Base-by-base conservation (phyloP, 2,888 invertebrate species). In the Hipparchia semele region DNA sequence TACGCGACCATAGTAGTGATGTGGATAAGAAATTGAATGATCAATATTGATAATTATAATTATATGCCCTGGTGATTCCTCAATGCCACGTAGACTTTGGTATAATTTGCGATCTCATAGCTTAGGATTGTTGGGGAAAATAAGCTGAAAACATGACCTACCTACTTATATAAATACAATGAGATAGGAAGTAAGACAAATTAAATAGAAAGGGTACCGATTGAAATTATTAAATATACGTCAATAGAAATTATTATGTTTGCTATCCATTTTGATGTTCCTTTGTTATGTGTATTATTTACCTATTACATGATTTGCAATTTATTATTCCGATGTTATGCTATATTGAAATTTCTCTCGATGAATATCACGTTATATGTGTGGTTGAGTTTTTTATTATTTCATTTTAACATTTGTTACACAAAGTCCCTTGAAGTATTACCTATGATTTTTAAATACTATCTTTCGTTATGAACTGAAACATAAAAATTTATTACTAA, bases 401-500 rank as follows among this genome's bases (percentile, higher is more conserved):
- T 59, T 23, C 6, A 6, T 59, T 59, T 9, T 8, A 59, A 56
- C 13, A 56, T 45, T 6, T n/a, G 4, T 61, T 1, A n/a, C 5
- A 60, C 12, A 60, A 9, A 12, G 33, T 10, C 10, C 33, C 33
- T 39, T 6, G 39, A 23, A 49, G 8, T 46, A 4, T 62, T 46
- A 23, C 23, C 23, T 23, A 61, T 45, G 6, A 39, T 39, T 61
- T n/a, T 62, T 62, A 9, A 46, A 5, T 13, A 9, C 10, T 53
- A 65, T 53, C 23, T 65, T 65, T 39, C 53, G 33, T 53, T 53
- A 65, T 6, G 33, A 53, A 53, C 64, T 33, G 53, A 65, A 65
- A 9, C 33, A 65, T 53, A 10, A 23, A 64, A 45, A 83, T 86
- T 86, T 87, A 88, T 87, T 89, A 85, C 85, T 87, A 85, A 87